Conservation (phyloP, 2,888 invertebrate species). For the Alentia gelatinosa region DNA sequence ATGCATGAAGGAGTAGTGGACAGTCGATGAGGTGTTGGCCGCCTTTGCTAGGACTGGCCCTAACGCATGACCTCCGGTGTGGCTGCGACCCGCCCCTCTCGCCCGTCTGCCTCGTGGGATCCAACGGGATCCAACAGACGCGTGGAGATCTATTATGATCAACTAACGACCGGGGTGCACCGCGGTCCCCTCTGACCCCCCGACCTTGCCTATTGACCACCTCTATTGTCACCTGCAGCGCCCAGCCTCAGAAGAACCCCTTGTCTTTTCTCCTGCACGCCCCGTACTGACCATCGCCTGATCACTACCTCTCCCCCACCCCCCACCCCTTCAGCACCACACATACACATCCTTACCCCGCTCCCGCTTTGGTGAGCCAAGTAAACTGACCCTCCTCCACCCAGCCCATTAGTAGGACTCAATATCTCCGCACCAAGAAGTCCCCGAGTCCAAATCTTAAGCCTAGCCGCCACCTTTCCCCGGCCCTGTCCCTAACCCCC, state of each 20-base stretch:
- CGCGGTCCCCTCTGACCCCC: conserved; percentile 10
- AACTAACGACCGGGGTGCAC: background rate
- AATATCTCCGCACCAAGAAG: conserved; percentile 9
- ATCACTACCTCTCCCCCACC: background rate
- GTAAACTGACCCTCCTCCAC: background rate
- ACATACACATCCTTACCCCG: too few species aligned
- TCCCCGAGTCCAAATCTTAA: background rate
- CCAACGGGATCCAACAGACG: conserved; percentile 30
- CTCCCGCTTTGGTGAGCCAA: background rate
- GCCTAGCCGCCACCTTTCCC: background rate
- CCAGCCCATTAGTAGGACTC: conserved; percentile 6
- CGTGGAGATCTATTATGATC: background rate
- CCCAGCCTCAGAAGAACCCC: background rate
- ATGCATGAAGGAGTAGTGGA: background rate
- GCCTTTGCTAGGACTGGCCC: background rate
- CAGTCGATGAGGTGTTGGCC: conserved; percentile 5
- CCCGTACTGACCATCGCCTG: background rate
- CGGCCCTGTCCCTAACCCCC: too few species aligned
- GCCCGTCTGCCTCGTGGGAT: background rate
- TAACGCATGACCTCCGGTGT: background rate
- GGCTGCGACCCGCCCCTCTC: background rate
- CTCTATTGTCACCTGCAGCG: background rate
- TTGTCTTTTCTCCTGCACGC: background rate
- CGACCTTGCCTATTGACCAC: background rate
- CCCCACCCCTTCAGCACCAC: background rate